Conservation (phyloP, 1,140 invertebrate genomes). For the Caenorhabditis elegans region WBcel235 BX284602.5:9284501-9285000, state of each 20-base stretch:
- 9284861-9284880: too few species aligned
- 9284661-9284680: neutral
- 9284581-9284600: conserved; percentile 17
- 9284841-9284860: too few species aligned
- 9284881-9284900: too few species aligned
- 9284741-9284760: too few species aligned
- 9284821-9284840: too few species aligned
- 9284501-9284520: too few species aligned
- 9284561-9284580: neutral
- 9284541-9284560: conserved; percentile 4
- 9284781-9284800: neutral
- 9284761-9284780: neutral
- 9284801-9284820: too few species aligned
- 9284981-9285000: too few species aligned
- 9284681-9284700: neutral
- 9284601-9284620: neutral
- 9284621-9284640: neutral
- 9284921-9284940: too few species aligned
- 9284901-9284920: too few species aligned
- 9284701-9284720: neutral
- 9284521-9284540: neutral
- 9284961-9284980: too few species aligned
- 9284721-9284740: neutral
- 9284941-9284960: too few species aligned
- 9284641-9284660: neutral